Base-by-base conservation (phyloP, 2,888 invertebrate species). In the Belgica antarctica region DNA sequence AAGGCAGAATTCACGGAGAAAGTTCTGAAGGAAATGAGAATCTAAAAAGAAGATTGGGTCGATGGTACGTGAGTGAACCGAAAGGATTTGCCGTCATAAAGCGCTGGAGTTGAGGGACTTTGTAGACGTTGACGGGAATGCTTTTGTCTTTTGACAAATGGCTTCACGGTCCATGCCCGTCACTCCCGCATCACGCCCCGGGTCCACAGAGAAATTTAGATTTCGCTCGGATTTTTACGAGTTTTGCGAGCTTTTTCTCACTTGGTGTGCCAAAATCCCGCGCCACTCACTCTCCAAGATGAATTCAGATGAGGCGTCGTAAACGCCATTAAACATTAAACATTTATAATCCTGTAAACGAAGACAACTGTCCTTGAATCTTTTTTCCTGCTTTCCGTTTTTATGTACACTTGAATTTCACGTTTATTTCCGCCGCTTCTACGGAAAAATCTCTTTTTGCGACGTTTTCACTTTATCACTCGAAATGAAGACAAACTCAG, bases 11-110 rank as follows among this genome's bases (percentile, higher is more conserved):
- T 36, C 63, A 62, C 36, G 36, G 17, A 17, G 7, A 57, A 17
- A 57, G 12, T 57, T 12, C n/a, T 28, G 15, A 62, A 62, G 34
- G 68, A 57, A 68, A 68, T 68, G 68, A 68, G 19, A 68, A 31
- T 46, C 68, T 1, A 28, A 19, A n/a, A n/a, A n/a, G n/a, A n/a
- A 52, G 68, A 68, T 57, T 15, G 34, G 34, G 34, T 25, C 24
- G 34, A 31, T 17, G 31, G 68, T 57, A 68, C 68, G 68, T 68
- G 68, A 68, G 57, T 15, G 57, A 68, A 22, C 57, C 65, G 28
- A 47, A 62, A 62, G 52, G 52, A 52, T 52, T 52, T 52, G 3
- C 22, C 17, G 41, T 15, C 5, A 41, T 41, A 41, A 41, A 41
- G 41, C 41, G 41, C 3, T 15, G 10, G 41, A 12, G 41, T n/a